These are phyloP conservation scores for Tetrao urogallus DNA, from an alignment of 2,113 vertebrate genomes.

Conservation along the genomic window DNA sequence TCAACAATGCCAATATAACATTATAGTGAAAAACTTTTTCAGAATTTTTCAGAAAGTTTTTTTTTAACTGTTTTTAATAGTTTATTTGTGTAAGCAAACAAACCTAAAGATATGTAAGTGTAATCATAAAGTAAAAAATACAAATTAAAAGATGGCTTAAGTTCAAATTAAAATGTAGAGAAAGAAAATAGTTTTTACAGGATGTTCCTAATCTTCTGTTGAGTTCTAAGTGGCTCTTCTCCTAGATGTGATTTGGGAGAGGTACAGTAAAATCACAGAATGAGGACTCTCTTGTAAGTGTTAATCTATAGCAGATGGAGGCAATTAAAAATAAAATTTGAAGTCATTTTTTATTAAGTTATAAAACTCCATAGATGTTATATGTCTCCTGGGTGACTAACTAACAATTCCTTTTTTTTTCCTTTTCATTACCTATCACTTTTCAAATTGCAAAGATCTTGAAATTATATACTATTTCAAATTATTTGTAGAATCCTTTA, in stretches of 20 bases:
- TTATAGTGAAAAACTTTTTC: neutral
- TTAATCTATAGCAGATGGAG: neutral
- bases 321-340: neutral
- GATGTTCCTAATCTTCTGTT: neutral
- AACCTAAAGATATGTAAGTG: neutral
- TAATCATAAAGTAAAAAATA: neutral
- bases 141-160: neutral
- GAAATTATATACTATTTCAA: neutral
- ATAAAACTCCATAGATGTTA: neutral
- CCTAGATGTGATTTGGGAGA: neutral
- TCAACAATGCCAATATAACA: neutral
- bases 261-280: neutral
- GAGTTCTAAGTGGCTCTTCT: neutral
- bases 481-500: neutral
- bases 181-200: neutral
- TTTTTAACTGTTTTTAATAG: neutral
- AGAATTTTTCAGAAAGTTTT: neutral
- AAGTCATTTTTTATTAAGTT: neutral
- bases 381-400: accelerated
- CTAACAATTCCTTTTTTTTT: neutral
- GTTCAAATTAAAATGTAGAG: neutral
- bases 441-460: neutral
- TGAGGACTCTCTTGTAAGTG: neutral
- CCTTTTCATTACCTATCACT: neutral
- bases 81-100: neutral